Percentiles rank a stretch among this genome's conserved stretches.
phyloP scores from a whole-genome alignment of 2,797 vertebrate species.

The Hoplostethus mediterraneus region DNA sequence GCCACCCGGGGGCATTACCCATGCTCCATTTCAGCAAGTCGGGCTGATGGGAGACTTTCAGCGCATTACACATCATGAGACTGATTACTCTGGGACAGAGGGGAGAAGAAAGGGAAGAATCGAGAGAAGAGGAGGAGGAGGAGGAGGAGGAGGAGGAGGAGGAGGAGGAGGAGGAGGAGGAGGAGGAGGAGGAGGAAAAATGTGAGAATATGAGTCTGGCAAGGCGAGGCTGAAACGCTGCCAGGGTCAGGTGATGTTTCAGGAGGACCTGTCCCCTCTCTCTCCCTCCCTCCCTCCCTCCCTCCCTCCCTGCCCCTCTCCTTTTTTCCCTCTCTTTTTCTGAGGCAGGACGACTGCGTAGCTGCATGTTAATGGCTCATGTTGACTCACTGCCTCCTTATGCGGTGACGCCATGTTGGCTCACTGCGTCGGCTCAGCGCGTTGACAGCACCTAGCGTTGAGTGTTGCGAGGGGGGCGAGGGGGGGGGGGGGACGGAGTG shows the following conservation, averaged over 20 bases:
- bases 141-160: slow-evolving; percentile 26
- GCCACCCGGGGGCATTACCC: slow-evolving; percentile 78
- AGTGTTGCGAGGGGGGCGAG: too few species aligned
- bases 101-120: slow-evolving; percentile 68
- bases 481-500: too few species aligned
- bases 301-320: slow-evolving; percentile 21
- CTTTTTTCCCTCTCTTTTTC: slow-evolving; percentile 4
- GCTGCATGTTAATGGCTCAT: slow-evolving; percentile 46
- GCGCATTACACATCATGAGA: slow-evolving; percentile 85
- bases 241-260: slow-evolving; percentile 83
- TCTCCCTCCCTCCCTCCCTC: neutral
- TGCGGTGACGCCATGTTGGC: slow-evolving; percentile 45
- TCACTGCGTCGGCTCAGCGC: slow-evolving; percentile 22
- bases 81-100: slow-evolving; percentile 79
- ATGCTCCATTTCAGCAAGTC: slow-evolving; percentile 81
- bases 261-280: slow-evolving; percentile 36
- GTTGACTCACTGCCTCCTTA: slow-evolving; percentile 42
- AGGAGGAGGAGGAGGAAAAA: slow-evolving; percentile 23
- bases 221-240: slow-evolving; percentile 70
- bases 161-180: slow-evolving; percentile 29
- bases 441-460: slow-evolving; percentile 47
- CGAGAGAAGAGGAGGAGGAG: slow-evolving; percentile 38
- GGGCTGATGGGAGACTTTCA: slow-evolving; percentile 79
- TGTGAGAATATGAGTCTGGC: slow-evolving; percentile 73
- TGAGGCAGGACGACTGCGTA: slow-evolving; percentile 42